These are phyloP conservation scores for Lasioglossum baleicum DNA, from an alignment of 1,140 invertebrate genomes.

Conservation along the genomic window DNA sequence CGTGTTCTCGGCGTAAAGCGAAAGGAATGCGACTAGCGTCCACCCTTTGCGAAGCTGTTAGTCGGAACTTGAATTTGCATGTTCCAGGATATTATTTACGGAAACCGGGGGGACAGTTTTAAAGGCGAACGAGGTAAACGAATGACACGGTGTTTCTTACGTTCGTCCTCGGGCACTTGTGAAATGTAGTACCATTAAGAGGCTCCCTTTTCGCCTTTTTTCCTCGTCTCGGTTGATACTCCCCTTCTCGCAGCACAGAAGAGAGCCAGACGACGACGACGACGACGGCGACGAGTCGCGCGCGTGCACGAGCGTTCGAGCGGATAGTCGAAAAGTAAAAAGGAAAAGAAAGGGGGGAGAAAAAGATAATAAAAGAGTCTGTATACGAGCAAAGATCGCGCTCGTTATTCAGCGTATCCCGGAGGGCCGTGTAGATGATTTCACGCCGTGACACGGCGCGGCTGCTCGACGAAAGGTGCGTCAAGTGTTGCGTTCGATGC, in stretches of 20 bases:
- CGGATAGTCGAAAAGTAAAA: slow-evolving; percentile 46
- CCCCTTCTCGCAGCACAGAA: slow-evolving; percentile 15
- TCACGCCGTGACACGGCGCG: slow-evolving; percentile 44
- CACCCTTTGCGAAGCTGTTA: background rate
- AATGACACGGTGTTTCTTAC: slow-evolving; percentile 3
- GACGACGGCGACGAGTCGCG: background rate
- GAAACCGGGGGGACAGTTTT: background rate
- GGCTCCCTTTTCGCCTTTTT: slow-evolving; percentile 9
- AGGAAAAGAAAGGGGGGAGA: background rate
- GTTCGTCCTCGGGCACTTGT: slow-evolving; percentile 12
- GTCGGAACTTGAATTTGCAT: background rate
- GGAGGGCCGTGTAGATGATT: slow-evolving; percentile 42
- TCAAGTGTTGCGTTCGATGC: slow-evolving; percentile 47
- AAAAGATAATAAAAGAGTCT: too few species aligned
- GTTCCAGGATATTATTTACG: background rate
- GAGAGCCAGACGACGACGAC: slow-evolving; percentile 12
- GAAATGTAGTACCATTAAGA: slow-evolving; percentile 30
- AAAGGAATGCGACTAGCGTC: background rate
- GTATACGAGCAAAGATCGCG: slow-evolving; percentile 27
- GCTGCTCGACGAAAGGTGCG: slow-evolving; percentile 45
- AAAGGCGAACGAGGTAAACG: slow-evolving; percentile 6
- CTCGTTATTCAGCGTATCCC: slow-evolving; percentile 48
- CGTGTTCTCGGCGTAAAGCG: background rate
- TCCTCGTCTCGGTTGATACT: background rate
- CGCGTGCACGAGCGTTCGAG: slow-evolving; percentile 41